Base-by-base conservation (phyloP, 37 sponge, comb jelly and placozoan genomes). In the Halichondria panicea region DNA sequence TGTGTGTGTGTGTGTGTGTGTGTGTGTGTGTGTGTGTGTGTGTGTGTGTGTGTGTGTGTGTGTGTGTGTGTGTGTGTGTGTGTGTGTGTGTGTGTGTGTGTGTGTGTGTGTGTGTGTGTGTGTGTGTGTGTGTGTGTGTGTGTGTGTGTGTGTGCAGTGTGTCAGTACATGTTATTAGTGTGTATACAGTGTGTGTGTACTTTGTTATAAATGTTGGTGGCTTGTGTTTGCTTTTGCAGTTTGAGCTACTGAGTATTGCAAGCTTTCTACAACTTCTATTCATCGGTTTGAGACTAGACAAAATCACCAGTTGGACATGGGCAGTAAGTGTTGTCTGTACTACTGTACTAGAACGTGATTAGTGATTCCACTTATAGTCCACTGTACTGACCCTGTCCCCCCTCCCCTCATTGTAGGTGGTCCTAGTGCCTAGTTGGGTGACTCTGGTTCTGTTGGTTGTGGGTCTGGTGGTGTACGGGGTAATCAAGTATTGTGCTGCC, bases 181-280 rank as follows among this genome's bases (percentile, higher is more conserved):
- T 27, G 22, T 22, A 34, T 63, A 25, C 62, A 60, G 62, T 60
- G 25, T 12, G 25, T 60, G 22, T 63, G 19, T 32, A 50, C 70
- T 70, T 46, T 70, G 12, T 40, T n/a, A n/a, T 11, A 58, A 58
- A 25, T 58, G 60, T 25, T n/a, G 7, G 4, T 5, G 5, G 4
- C 28, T 57, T 32, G 32, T 38, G 19, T 11, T 44, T 25, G 21
- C 32, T 46, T 27, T 24, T 39, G 46, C 64, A 81, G 88, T 27
- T 81, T 39, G 88, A 77, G 71, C 22, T 70, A 15, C 43, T 88
- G 43, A 60, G 54, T 1, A 78, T 91, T 53, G 33, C 78, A 0
- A 74, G 56, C 57, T 58, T 86, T 4, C n/a, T 91, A 7, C 92
- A 91, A 40, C 43, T 87, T 9, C 52, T 91, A 32, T 82, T 91